phyloP scores from a whole-genome alignment of 2,113 vertebrate genomes.

The Dolichotis patagonum region DNA sequence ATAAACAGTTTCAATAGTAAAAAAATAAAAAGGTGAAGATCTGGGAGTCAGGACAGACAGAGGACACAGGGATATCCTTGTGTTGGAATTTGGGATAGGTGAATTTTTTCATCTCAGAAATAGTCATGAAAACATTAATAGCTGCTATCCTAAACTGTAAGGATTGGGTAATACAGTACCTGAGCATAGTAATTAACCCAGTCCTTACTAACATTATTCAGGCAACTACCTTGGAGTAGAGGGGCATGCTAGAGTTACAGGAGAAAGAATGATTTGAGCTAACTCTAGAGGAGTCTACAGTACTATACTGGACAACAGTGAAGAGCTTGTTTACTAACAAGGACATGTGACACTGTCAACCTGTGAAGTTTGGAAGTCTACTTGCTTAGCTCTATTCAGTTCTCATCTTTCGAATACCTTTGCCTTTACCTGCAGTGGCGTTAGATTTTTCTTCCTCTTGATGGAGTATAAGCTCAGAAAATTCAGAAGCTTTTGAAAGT shows the following conservation, averaged over 20 bases:
- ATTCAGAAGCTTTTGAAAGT: not conserved
- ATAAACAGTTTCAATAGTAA: too few relatives aligned
- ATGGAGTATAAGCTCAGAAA: not conserved
- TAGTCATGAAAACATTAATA: not conserved
- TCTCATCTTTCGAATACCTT: not conserved
- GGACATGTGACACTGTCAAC: not conserved
- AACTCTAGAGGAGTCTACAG: not conserved
- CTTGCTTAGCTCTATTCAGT: not conserved
- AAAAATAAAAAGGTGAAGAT: too few relatives aligned
- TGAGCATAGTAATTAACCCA: too few relatives aligned
- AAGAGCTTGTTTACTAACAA: not conserved
- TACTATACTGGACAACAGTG: not conserved
- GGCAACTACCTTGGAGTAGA: too few relatives aligned
- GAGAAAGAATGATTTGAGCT: not conserved
- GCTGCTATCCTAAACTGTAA: not conserved
- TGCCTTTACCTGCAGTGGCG: not conserved
- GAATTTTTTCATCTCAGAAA: not conserved
- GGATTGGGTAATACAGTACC: not conserved
- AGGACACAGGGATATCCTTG: not conserved
- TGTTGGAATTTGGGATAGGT: not conserved
- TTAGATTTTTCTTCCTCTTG: not conserved
- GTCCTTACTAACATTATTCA: not conserved
- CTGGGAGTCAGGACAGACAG: not conserved
- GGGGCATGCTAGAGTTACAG: not conserved
- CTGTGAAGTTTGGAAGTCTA: not conserved